Evolutionary conservation across 2,113 vertebrate species (phyloP), one percentile per base, ranked within the genome.

Genomic region (Arizona elegans): DNA sequence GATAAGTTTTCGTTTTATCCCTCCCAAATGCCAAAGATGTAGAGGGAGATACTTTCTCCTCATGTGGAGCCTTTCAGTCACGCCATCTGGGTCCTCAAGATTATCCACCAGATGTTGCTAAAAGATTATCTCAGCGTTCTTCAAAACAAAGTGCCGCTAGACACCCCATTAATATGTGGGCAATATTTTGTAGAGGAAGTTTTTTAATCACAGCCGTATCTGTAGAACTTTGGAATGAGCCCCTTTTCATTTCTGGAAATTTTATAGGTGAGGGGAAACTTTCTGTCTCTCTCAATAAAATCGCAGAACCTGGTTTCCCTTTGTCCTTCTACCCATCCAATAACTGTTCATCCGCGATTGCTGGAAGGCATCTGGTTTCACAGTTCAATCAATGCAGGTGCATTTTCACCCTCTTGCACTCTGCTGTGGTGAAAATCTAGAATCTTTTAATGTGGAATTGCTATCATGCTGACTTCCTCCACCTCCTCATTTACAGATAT

Each of bases 151-250:
- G 81, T 96, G 86, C 95, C 96, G 95, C 95, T 93, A 94, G 94
- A 92, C 96, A 94, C 96, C 96, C 95, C 97, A 97, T 93, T 95
- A 97, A 95, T 89, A 54, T 94, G 33, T 0, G 88, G 95, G 92
- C 94, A 94, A 94, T 93, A 86, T 95, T 96, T 86, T 93, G 94
- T 93, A 89, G 29, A 88, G 95, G 95, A 94, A 23, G 3, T 94
- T 96, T 94, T 96, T 97, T 97, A 97, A 97, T 97, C 93, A 95
- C 96, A 97, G 97, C 92, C 97, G 95, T 95, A 95, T 94, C 96
- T 96, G 96, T 86, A 91, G 91, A 85, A 85, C 8, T 81, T 93
- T 95, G 89, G 29, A 54, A 81, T 3, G 38, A 86, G n/a, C 53
- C 87, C 10, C 53, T 29, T 59, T 47, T 47, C 43, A 4, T 47